phyloP scores from a whole-genome alignment of 2,113 vertebrate genomes.

The Toxotes jaculatrix region DNA sequence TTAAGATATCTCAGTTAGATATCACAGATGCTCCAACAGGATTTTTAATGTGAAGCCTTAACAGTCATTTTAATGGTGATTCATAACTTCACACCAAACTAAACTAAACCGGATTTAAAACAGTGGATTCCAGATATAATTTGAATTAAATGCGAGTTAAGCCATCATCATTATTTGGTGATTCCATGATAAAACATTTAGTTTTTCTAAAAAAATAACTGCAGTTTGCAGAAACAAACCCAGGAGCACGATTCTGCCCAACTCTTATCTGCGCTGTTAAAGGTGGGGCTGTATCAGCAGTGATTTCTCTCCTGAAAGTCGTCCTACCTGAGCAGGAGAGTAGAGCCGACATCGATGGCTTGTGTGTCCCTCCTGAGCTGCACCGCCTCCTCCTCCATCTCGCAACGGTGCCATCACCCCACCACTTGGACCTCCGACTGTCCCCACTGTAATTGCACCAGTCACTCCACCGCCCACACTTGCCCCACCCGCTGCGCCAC shows the following conservation, averaged over 20 bases:
- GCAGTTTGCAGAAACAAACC: too few species aligned
- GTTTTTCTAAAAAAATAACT: too few species aligned
- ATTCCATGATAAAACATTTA: neutral
- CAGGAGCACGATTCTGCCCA: too few species aligned
- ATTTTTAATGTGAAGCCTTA: too few species aligned
- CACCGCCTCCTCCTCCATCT: constrained; percentile 32
- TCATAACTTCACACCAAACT: too few species aligned
- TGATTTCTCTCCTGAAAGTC: neutral
- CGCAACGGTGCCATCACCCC: constrained; percentile 27
- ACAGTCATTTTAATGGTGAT: too few species aligned
- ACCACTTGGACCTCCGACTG: constrained; percentile 35
- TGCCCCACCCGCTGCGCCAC: constrained; percentile 23
- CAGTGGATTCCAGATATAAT: neutral
- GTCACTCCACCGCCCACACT: constrained; percentile 11
- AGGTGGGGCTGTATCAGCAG: neutral
- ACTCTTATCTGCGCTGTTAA: neutral
- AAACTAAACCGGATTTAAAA: too few species aligned
- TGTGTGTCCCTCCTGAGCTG: constrained; percentile 58
- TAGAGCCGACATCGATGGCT: constrained; percentile 86
- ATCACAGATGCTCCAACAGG: too few species aligned
- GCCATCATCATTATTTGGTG: neutral
- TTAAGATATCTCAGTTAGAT: too few species aligned
- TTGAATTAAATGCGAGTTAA: neutral
- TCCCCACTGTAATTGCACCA: constrained; percentile 15
- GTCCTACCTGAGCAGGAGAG: constrained; percentile 93